Percentiles rank a stretch among this genome's conserved stretches.
phyloP scores from a whole-genome alignment of 2,888 invertebrate genomes.

The Drosophila gaucha region DNA sequence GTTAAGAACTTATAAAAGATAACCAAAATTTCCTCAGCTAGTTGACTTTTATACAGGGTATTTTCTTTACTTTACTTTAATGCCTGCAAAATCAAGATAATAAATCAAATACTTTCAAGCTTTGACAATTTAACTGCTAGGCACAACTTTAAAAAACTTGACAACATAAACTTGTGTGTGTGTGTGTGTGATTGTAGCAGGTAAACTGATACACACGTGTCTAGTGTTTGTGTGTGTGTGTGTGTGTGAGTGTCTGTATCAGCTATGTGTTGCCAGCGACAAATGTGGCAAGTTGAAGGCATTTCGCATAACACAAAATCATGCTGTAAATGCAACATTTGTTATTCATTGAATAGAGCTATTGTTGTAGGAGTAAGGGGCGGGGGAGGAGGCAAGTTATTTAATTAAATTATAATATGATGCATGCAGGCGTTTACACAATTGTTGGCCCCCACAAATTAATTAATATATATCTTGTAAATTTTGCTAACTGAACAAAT shows the following conservation, averaged over 20 bases:
- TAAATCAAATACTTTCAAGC: constrained; percentile 32
- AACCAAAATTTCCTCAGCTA: too few relatives aligned
- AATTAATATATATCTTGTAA: background rate
- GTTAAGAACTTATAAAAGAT: too few relatives aligned
- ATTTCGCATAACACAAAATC: background rate
- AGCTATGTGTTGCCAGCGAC: background rate
- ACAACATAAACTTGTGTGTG: background rate
- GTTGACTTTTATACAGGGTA: background rate
- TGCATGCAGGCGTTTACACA: background rate
- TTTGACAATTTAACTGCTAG: background rate
- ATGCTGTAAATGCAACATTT: constrained; percentile 21
- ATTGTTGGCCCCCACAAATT: background rate
- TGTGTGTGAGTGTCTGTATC: background rate
- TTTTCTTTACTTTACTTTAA: background rate
- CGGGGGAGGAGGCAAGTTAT: background rate
- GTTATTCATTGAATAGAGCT: background rate
- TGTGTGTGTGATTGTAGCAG: background rate
- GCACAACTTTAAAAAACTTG: background rate
- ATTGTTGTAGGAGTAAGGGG: background rate
- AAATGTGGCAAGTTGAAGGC: too few relatives aligned
- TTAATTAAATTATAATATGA: constrained; percentile 1
- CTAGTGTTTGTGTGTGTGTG: too few relatives aligned
- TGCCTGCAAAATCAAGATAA: background rate
- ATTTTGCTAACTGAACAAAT: background rate
- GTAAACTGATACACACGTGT: too few relatives aligned